Evolutionary conservation across 2,797 vertebrate species (phyloP).

Genomic region (Poeciliopsis paucimaculata): DNA sequence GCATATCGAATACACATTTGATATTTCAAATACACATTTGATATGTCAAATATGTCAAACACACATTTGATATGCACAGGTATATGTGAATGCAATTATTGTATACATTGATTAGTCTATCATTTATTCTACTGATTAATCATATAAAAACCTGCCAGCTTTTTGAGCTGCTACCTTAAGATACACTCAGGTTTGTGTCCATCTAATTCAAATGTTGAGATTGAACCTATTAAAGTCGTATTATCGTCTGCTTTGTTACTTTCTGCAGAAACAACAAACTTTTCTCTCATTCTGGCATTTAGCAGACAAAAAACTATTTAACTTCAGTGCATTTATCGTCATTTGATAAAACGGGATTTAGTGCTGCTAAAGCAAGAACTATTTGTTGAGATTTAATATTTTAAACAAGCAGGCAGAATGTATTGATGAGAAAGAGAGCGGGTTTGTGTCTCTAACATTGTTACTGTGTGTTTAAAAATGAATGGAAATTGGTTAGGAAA

Average conservation of each 20-base stretch:
- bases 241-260: neutral
- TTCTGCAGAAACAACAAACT: neutral
- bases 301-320: neutral
- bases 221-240: neutral
- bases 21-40: too few relatives aligned
- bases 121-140: neutral
- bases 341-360: too few relatives aligned
- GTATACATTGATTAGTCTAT: too few relatives aligned
- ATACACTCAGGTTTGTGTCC: neutral
- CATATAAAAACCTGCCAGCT: neutral
- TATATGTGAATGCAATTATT: too few relatives aligned
- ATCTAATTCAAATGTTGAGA: neutral
- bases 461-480: slow-evolving; percentile 39
- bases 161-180: neutral
- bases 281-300: neutral
- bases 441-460: slow-evolving; percentile 26
- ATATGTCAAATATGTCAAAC: too few relatives aligned
- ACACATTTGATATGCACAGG: too few relatives aligned
- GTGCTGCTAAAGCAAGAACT: neutral
- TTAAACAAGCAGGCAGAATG: neutral
- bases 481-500: slow-evolving; percentile 47
- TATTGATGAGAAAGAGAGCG: slow-evolving; percentile 9
- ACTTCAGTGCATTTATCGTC: too few relatives aligned
- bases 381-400: neutral
- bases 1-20: too few relatives aligned